Evolutionary conservation across 2,113 vertebrate genomes (phyloP), one percentile per base, ranked within the genome.

Genomic region (Gobiocypris rarus): DNA sequence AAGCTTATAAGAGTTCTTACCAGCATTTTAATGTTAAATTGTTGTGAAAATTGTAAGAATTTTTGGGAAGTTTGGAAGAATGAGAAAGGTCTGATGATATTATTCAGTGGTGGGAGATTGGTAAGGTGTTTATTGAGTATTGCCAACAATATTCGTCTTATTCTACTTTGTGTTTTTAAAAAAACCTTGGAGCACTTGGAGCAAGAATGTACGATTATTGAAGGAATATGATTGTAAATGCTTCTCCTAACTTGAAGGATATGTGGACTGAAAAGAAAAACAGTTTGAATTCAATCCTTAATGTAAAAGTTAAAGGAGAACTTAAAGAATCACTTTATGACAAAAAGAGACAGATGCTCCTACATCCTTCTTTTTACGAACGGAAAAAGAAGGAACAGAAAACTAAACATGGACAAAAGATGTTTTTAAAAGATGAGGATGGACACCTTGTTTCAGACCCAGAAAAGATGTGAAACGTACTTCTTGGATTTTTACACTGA

Each of bases 321-420:
- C 59, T 26, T 24, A 24, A 50, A 50, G 24, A 61, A 26, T 61
- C 10, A 24, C 13, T 61, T 61, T 61, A 24, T 26, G 28, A 61
- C 59, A 61, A 61, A 61, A 28, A 61, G 59, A 61, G 59, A 61
- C 59, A 61, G 59, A 61, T 26, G 59, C 59, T 61, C 59, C 24
- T 61, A 61, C n/a, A 24, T 61, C 59, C 2, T 61, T 61, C 59
- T 61, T 61, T 61, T 61, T 61, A 10, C n/a, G n/a, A n/a, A n/a
- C n/a, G n/a, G n/a, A n/a, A n/a, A n/a, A 13, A 61, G 13, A 26
- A 26, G 28, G n/a, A 61, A 61, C 2, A 2, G n/a, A 61, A 61
- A 61, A 61, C 10, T 61, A 61, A 61, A 26, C 59, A 61, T 61
- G 59, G 24, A 61, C 24, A 61, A 61, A 50, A n/a, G n/a, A n/a